Percentiles rank a stretch among this genome's conserved stretches.
These are phyloP conservation scores for Echinometra lucunter DNA, from an alignment of 53 echinoderm and acorn worm genomes.

Conservation along the genomic window DNA sequence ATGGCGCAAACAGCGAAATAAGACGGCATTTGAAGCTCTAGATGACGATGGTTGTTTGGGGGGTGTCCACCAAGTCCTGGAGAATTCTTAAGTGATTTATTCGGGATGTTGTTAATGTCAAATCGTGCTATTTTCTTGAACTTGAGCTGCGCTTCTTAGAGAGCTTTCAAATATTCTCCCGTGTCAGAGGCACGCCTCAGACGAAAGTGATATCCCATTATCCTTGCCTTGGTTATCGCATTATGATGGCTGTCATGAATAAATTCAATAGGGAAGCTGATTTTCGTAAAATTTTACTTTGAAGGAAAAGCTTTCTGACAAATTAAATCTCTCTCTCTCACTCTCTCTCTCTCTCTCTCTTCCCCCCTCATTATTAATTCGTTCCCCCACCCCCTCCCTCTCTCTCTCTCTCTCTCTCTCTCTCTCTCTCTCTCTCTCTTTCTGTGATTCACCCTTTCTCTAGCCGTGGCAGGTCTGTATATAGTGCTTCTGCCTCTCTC, in stretches of 20 bases:
- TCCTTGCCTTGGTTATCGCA: slow-evolving; percentile 39
- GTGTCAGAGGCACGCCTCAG: slow-evolving; percentile 27
- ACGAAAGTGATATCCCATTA: slow-evolving; percentile 47
- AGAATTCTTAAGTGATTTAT: slow-evolving; percentile 50
- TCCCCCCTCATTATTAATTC: not conserved
- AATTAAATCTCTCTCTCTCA: slow-evolving; percentile 29
- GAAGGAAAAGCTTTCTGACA: slow-evolving; percentile 27
- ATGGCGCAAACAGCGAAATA: slow-evolving; percentile 23
- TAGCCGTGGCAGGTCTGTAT: no score
- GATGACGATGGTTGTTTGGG: slow-evolving; percentile 43
- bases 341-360: not conserved
- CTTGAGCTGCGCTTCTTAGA: slow-evolving; percentile 33
- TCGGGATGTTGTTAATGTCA: slow-evolving; percentile 33
- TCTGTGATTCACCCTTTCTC: not conserved
- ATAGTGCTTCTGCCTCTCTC: not conserved
- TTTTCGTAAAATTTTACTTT: not conserved
- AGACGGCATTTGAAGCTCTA: not conserved
- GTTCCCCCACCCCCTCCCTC: not conserved
- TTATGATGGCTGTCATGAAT: slow-evolving; percentile 52
- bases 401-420: not conserved
- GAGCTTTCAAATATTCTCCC: slow-evolving; percentile 23
- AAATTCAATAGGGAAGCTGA: slow-evolving; percentile 55
- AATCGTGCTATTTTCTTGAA: slow-evolving; percentile 52
- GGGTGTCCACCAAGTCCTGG: slow-evolving; percentile 32
- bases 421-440: not conserved